Evolutionary conservation across 2,888 invertebrate species (phyloP), one percentile per base, ranked within the genome.

Genomic region (Drosophila paracracens): DNA sequence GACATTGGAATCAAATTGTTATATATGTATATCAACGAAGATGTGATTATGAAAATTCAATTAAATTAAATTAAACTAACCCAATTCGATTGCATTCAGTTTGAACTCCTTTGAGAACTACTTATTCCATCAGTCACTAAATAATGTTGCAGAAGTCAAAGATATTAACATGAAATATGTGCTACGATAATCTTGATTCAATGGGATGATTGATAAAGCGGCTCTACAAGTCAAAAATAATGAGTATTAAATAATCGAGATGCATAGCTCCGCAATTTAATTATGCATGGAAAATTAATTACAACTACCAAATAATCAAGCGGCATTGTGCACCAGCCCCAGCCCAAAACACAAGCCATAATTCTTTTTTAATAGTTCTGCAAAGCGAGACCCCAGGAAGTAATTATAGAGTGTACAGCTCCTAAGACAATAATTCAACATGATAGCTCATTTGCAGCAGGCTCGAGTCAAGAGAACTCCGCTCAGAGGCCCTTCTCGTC

Each of bases 341-440:
- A 8, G 27, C 35, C 29, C n/a, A 31, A 31, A 11, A 5, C 21
- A 25, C 25, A n/a, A 7, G 35, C 35, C 43, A 68, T 54, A 68
- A 68, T 7, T 53, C 52, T 50, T 25, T 31, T 27, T 13, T 18
- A 53, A 52, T 58, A 27, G 69, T 21, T 56, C 1, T 4, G 5
- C 11, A 10, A 58, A 13, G 60, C 36, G 38, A 51, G 1, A 40
- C 1, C 25, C 43, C 38, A 43, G 70, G 36, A 70, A 70, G 60
- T 48, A 70, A 70, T 70, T 60, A 54, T 50, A n/a, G 18, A 35
- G 53, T 40, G 38, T 40, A 18, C 60, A 53, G 38, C 48, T 29
- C 35, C 25, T 16, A 31, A 36, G 29, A 71, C 54, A 62, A 71
- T 70, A 70, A 70, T 71, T 71, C 56, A 71, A 38, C 18, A 54